Conservation (phyloP, 2,888 invertebrate species). For the Epinotia brunnichana region DNA sequence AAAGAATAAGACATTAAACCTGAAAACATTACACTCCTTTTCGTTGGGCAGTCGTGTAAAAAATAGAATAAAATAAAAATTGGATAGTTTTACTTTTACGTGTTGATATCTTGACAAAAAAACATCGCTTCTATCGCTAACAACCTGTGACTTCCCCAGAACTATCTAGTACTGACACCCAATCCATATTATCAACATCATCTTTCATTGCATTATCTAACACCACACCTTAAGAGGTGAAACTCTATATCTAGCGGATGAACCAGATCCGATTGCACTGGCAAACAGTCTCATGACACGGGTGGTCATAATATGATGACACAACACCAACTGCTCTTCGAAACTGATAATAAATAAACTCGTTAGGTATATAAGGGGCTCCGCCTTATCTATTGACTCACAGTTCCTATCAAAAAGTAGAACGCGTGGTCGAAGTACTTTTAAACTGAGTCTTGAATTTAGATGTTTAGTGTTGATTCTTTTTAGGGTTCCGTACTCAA, state of each 20-base stretch:
- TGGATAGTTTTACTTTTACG: background rate
- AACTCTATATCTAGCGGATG: slow-evolving; percentile 46
- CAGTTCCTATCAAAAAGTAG: background rate
- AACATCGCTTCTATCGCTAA: too few species aligned
- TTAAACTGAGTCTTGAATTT: too few species aligned
- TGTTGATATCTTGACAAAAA: too few species aligned
- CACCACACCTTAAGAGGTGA: slow-evolving; percentile 35
- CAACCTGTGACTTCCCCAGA: too few species aligned
- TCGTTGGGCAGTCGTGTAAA: too few species aligned
- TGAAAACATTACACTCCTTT: too few species aligned
- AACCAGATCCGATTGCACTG: slow-evolving; percentile 40
- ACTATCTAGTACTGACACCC: background rate
- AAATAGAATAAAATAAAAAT: too few species aligned
- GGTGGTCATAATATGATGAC: slow-evolving; percentile 40
- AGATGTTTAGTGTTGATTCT: too few species aligned
- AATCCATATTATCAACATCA: slow-evolving; percentile 3
- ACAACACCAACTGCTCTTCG: slow-evolving; percentile 23
- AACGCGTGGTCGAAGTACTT: background rate
- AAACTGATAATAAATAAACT: slow-evolving; percentile 35
- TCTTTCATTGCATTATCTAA: slow-evolving; percentile 10
- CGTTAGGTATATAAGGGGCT: background rate
- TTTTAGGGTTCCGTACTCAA: too few species aligned
- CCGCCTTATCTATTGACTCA: slow-evolving; percentile 16
- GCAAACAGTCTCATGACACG: slow-evolving; percentile 38
- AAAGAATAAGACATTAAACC: too few species aligned